These are phyloP conservation scores for Argya squamiceps DNA, from an alignment of 2,797 vertebrate genomes.

Conservation along the genomic window DNA sequence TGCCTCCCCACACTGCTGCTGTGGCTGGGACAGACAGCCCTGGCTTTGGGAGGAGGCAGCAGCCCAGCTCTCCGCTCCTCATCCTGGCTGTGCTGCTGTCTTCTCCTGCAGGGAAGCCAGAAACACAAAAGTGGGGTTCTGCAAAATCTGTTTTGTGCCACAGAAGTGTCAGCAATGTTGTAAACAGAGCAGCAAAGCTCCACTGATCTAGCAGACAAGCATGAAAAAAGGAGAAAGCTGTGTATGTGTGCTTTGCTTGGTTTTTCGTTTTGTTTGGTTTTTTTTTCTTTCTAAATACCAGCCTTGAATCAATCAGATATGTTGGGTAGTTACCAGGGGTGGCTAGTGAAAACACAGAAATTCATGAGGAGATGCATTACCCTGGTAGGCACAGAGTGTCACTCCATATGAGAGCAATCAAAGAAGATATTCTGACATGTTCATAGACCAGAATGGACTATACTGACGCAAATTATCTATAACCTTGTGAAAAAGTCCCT, in stretches of 20 bases:
- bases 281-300: not conserved
- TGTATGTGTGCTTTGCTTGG: not conserved
- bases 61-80: not conserved
- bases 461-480: not conserved
- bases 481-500: not conserved
- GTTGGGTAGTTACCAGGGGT: not conserved
- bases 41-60: not conserved
- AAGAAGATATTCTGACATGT: not conserved
- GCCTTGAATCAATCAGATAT: not conserved
- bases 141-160: not conserved
- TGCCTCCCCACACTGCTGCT: not conserved
- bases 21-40: not conserved
- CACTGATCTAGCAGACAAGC: not conserved
- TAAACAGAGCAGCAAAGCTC: not conserved
- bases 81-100: not conserved
- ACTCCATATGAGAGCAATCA: not conserved
- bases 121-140: not conserved
- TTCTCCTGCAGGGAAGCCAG: not conserved
- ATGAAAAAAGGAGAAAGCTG: not conserved
- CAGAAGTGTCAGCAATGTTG: fast-evolving
- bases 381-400: not conserved
- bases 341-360: not conserved
- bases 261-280: not conserved
- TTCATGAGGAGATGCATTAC: not conserved
- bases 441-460: not conserved